These are phyloP conservation scores for Agrilus cyanescens DNA, from an alignment of 2,888 invertebrate genomes.

Conservation along the genomic window DNA sequence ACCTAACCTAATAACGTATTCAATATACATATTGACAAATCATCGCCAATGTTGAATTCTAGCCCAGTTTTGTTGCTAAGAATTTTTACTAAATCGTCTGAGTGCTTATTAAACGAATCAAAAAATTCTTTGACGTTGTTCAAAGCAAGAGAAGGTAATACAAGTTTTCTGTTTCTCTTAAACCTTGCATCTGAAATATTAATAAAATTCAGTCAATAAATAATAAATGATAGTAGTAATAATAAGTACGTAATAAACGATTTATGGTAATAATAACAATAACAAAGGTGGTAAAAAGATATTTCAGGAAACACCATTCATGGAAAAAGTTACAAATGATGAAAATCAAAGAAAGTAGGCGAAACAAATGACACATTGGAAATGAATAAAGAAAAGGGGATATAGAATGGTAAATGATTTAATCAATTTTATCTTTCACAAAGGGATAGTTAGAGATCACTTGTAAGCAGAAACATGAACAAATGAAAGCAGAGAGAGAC, in stretches of 20 bases:
- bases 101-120: conserved; percentile 10
- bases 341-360: too few species aligned
- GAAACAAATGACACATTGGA: too few species aligned
- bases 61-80: conserved; percentile 1
- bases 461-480: too few species aligned
- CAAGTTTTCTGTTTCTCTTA: conserved; percentile 10
- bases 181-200: conserved; percentile 12
- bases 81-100: conserved; percentile 5
- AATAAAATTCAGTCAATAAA: not conserved
- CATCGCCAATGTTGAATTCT: conserved; percentile 10
- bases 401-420: too few species aligned
- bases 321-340: too few species aligned
- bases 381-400: too few species aligned
- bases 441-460: too few species aligned
- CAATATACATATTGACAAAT: conserved; percentile 6
- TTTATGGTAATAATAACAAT: too few species aligned
- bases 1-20: conserved; percentile 7
- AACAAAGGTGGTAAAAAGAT: too few species aligned
- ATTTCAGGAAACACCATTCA: too few species aligned
- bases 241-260: not conserved
- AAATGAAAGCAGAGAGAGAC: too few species aligned
- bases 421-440: too few species aligned
- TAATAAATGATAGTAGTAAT: not conserved
- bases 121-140: conserved; percentile 11
- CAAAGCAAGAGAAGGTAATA: conserved; percentile 11